Evolutionary conservation across 2,888 invertebrate genomes (phyloP).

Genomic region (Phyllotreta cruciferae): DNA sequence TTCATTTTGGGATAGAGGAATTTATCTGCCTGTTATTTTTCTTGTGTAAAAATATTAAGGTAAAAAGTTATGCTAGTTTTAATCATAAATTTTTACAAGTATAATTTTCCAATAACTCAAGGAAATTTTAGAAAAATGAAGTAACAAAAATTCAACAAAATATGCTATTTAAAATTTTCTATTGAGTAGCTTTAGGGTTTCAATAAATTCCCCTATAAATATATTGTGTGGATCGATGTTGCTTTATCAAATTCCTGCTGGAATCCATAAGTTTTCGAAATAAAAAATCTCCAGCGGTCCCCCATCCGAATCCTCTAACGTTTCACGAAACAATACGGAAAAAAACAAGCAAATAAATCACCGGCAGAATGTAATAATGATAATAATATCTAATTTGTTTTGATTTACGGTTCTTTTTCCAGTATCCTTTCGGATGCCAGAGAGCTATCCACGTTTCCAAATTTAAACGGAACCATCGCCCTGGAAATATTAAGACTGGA

Average conservation of each 20-base stretch:
- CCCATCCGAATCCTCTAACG: conserved; percentile 25
- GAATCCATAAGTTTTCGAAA: conserved; percentile 19
- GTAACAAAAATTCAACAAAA: no score
- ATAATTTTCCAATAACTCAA: no score
- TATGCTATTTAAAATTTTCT: no score
- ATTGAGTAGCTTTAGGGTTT: no score
- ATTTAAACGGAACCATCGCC: conserved; percentile 79
- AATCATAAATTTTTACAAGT: no score
- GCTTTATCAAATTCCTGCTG: no score
- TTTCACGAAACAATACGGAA: conserved; percentile 23
- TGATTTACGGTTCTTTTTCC: conserved; percentile 44
- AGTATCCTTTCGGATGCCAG: conserved; percentile 89
- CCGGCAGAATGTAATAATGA: conserved; percentile 36
- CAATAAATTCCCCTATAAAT: not conserved
- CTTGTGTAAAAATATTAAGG: no score
- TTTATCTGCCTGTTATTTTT: no score
- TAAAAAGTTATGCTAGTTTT: no score
- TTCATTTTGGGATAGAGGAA: no score
- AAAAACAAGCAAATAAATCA: conserved; percentile 39
- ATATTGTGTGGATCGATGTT: no score
- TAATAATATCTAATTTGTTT: conserved; percentile 42
- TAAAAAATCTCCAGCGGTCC: conserved; percentile 16
- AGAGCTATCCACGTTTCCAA: conserved; percentile 80
- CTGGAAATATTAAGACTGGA: conserved; percentile 84
- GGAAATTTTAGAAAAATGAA: no score